Conservation (phyloP, 37 sponge, comb jelly and placozoan species). For the Ephydatia muelleri region DNA sequence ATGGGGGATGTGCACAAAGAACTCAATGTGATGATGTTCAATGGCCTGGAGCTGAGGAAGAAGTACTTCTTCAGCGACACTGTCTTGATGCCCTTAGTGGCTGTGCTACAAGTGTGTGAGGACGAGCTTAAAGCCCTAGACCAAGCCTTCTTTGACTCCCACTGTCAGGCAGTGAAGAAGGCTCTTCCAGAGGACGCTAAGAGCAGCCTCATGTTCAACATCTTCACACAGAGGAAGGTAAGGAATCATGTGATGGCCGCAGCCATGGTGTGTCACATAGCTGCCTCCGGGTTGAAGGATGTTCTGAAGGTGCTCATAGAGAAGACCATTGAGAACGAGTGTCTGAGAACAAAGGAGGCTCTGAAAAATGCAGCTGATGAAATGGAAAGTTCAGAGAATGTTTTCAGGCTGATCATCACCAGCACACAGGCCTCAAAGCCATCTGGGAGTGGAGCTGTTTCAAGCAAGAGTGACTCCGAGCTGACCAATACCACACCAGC, state of each 20-base stretch:
- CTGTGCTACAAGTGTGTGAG: constrained; percentile 15
- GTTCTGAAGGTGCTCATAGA: constrained; percentile 39
- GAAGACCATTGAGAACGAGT: constrained; percentile 53
- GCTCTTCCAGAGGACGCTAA: constrained; percentile 19
- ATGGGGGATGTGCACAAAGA: constrained; percentile 34
- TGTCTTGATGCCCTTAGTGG: constrained; percentile 23
- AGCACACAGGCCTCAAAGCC: too few species aligned
- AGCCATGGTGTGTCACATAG: background rate
- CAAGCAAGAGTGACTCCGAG: too few species aligned
- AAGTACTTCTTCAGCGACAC: constrained; percentile 13
- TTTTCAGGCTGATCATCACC: too few species aligned
- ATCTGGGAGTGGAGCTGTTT: too few species aligned
- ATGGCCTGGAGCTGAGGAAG: constrained; percentile 33
- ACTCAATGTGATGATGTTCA: constrained; percentile 33
- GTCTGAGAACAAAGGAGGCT: constrained; percentile 29
- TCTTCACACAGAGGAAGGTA: background rate
- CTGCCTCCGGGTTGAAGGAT: background rate
- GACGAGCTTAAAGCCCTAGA: constrained; percentile 33
- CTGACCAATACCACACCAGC: too few species aligned
- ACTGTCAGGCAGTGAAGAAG: background rate
- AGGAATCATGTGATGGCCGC: background rate
- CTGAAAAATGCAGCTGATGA: constrained; percentile 9
- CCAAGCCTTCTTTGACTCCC: constrained; percentile 17
- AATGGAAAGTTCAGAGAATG: background rate
- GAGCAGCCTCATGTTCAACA: background rate